A percentile compares a stretch with the other conserved stretches of the same genome.
Conservation (phyloP, 2,888 invertebrate species). For the Apotomis capreana region DNA sequence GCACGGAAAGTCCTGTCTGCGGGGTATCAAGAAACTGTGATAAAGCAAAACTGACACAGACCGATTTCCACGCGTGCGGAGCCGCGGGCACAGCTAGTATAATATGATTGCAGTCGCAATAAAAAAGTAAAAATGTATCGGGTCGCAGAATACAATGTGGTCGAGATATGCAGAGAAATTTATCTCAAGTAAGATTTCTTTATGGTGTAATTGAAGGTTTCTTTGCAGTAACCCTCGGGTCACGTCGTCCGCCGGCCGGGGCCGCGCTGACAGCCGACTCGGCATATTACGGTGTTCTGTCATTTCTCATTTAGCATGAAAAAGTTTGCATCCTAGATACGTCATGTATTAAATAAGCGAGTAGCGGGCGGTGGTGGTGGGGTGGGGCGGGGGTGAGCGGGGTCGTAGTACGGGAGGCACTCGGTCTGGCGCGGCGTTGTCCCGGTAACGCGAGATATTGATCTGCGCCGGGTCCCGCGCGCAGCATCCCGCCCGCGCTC, state of each 20-base stretch:
- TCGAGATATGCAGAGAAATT: not conserved
- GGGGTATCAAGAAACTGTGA: too few relatives aligned
- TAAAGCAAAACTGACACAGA: too few relatives aligned
- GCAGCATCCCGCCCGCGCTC: conserved; percentile 73
- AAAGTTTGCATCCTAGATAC: conserved; percentile 79
- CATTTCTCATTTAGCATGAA: conserved; percentile 80
- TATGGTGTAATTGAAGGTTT: not conserved
- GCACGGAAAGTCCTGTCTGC: too few relatives aligned
- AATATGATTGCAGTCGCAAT: not conserved
- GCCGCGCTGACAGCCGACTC: conserved; percentile 60
- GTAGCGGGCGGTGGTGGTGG: conserved; percentile 66
- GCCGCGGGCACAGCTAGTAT: too few relatives aligned
- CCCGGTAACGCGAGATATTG: conserved; percentile 83
- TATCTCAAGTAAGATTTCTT: not conserved
- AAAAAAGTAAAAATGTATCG: not conserved
- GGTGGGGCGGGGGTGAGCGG: conserved; percentile 50
- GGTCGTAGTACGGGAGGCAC: conserved; percentile 84
- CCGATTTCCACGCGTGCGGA: too few relatives aligned
- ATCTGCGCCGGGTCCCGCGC: conserved; percentile 73
- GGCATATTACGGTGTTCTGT: conserved; percentile 69
- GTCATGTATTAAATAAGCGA: conserved; percentile 81
- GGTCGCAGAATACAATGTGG: not conserved
- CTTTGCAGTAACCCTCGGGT: conserved; percentile 60
- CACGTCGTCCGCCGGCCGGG: conserved; percentile 53
- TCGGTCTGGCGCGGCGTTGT: conserved; percentile 85